phyloP scores from a whole-genome alignment of 2,888 invertebrate genomes.

The Aphidoletes aphidimyza region DNA sequence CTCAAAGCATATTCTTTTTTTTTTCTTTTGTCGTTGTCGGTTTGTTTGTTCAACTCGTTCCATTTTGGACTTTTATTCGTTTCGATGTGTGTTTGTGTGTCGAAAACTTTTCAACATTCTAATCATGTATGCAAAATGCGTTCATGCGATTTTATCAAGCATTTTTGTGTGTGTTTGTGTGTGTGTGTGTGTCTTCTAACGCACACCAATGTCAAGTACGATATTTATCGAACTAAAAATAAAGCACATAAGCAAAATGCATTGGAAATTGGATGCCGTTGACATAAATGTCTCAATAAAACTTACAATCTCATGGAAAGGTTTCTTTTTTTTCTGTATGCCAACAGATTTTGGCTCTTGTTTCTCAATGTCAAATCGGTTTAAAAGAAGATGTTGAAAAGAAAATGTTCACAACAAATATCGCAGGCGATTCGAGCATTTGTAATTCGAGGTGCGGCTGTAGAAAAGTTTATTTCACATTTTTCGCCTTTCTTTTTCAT shows the following conservation, averaged over 20 bases:
- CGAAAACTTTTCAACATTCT: not conserved
- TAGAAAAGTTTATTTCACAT: not conserved
- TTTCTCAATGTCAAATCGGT: too few species aligned
- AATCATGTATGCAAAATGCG: conserved; percentile 42
- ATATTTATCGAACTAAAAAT: conserved; percentile 44
- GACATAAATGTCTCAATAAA: conserved; percentile 4
- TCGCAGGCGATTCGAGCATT: too few species aligned
- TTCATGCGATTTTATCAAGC: conserved; percentile 7
- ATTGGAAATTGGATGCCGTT: not conserved
- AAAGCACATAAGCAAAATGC: conserved; percentile 5
- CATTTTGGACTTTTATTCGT: too few species aligned
- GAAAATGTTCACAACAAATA: not conserved
- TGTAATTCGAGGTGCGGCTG: too few species aligned
- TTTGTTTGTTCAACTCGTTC: too few species aligned
- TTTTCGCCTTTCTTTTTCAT: not conserved
- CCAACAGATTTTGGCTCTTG: too few species aligned
- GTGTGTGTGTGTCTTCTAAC: too few species aligned
- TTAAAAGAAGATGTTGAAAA: too few species aligned
- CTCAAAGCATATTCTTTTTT: conserved; percentile 18
- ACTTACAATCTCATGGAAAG: not conserved
- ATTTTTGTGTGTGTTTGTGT: too few species aligned
- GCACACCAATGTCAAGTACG: not conserved
- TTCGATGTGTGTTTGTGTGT: too few species aligned
- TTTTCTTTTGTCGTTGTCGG: too few species aligned
- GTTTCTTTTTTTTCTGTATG: not conserved